These are phyloP conservation scores for Paedocypris micromegethes DNA, from an alignment of 2,797 vertebrate species.

Conservation along the genomic window DNA sequence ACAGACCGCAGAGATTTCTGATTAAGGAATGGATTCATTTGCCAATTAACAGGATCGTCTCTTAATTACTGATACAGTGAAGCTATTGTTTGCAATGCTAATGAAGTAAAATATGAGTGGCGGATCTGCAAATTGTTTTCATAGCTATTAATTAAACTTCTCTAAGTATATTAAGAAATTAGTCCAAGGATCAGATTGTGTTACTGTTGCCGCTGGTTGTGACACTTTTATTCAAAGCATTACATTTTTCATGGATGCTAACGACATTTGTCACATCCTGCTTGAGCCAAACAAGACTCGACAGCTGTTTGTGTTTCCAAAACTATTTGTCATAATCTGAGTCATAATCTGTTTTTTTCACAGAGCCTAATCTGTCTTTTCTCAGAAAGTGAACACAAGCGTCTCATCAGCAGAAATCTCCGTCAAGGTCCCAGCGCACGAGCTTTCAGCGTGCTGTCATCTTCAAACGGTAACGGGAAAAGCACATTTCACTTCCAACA, in stretches of 20 bases:
- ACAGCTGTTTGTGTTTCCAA: too few relatives aligned
- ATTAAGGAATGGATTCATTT: conserved; percentile 4
- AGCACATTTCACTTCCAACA: conserved; percentile 20
- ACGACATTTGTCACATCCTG: too few relatives aligned
- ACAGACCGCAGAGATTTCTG: not conserved
- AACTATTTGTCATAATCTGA: too few relatives aligned
- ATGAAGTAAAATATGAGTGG: conserved; percentile 10
- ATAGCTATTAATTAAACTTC: conserved; percentile 31
- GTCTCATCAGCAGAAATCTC: conserved; percentile 41
- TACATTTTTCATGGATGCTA: too few relatives aligned
- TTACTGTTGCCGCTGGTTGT: not conserved
- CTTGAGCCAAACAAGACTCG: too few relatives aligned
- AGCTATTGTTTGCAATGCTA: conserved; percentile 26
- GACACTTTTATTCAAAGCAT: too few relatives aligned
- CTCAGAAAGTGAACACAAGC: conserved; percentile 13
- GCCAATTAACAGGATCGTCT: conserved; percentile 4
- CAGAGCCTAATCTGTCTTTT: too few relatives aligned
- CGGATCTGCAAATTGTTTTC: conserved; percentile 8
- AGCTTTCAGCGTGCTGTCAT: conserved; percentile 29
- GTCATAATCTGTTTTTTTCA: too few relatives aligned
- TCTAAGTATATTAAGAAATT: conserved; percentile 1
- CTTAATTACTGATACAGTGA: conserved; percentile 23
- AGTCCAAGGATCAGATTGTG: conserved; percentile 7
- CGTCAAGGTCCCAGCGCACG: conserved; percentile 16
- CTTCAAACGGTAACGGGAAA: conserved; percentile 30